phyloP scores from a whole-genome alignment of 2,113 vertebrate species.

The Tachuris rubrigastra region DNA sequence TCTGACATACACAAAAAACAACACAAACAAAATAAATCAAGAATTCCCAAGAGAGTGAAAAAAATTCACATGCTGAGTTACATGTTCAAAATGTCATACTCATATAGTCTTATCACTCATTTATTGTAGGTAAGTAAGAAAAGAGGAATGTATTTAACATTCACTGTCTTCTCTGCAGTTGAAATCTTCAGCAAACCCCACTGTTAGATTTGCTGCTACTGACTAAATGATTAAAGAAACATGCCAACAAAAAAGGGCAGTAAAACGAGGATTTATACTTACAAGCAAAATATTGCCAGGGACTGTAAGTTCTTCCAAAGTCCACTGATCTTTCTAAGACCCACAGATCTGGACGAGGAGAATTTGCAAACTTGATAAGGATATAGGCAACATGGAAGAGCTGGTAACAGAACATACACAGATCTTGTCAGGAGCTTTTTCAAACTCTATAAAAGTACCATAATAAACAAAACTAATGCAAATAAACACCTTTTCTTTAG shows the following conservation, averaged over 20 bases:
- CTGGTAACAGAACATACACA: conserved; percentile 73
- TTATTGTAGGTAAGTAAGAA: neutral
- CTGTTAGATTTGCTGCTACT: neutral
- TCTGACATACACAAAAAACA: neutral
- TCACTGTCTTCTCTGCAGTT: neutral
- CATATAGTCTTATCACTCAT: neutral
- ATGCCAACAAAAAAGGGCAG: neutral
- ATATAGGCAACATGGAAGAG: conserved; percentile 93
- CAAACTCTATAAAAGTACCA: neutral
- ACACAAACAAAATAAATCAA: neutral
- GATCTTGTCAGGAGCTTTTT: neutral
- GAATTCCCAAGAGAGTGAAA: neutral
- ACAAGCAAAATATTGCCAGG: conserved; percentile 97
- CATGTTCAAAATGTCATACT: neutral
- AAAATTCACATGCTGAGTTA: neutral
- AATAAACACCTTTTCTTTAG: neutral
- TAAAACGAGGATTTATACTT: conserved; percentile 68
- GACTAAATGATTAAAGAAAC: neutral
- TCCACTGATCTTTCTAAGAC: conserved; percentile 90
- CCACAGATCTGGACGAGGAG: conserved; percentile 95
- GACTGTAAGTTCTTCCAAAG: conserved; percentile 85
- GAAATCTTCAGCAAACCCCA: neutral
- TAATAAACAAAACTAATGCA: neutral
- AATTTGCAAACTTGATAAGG: conserved; percentile 94
- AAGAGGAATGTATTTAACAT: neutral